Percentiles rank a stretch among this genome's conserved stretches.
phyloP scores from a whole-genome alignment of 2,113 vertebrate genomes.

The Benitochromis conjunctus region DNA sequence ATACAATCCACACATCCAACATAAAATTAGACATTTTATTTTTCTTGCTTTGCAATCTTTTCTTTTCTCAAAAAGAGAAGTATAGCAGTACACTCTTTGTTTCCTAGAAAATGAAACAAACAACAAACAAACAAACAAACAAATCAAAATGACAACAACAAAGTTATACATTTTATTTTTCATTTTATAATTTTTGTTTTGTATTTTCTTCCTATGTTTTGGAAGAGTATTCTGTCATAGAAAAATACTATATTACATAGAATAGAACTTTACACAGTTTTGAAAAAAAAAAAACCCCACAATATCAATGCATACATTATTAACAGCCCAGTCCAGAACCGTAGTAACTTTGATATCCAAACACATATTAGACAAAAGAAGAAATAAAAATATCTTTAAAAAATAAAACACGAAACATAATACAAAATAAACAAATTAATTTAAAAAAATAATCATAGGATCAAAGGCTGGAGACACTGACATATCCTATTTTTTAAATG shows the following conservation, averaged over 20 bases:
- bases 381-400: background rate
- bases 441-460: background rate
- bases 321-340: slow-evolving; percentile 42
- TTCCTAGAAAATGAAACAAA: slow-evolving; percentile 45
- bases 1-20: background rate
- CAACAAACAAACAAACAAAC: background rate
- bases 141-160: slow-evolving; percentile 23
- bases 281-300: slow-evolving; percentile 87
- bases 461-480: background rate
- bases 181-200: slow-evolving; percentile 48
- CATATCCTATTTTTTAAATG: background rate
- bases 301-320: slow-evolving; percentile 60
- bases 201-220: slow-evolving; percentile 73
- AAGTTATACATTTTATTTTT: slow-evolving; percentile 46
- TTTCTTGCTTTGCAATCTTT: slow-evolving; percentile 13
- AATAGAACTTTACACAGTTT: slow-evolving; percentile 89
- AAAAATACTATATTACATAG: slow-evolving; percentile 98
- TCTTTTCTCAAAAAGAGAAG: slow-evolving; percentile 57
- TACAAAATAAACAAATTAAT: background rate
- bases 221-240: slow-evolving; percentile 74
- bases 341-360: background rate
- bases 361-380: background rate
- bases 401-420: background rate
- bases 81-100: slow-evolving; percentile 46
- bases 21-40: slow-evolving; percentile 58